phyloP scores from a whole-genome alignment of 1,140 invertebrate genomes.

The Ips typographus region DNA sequence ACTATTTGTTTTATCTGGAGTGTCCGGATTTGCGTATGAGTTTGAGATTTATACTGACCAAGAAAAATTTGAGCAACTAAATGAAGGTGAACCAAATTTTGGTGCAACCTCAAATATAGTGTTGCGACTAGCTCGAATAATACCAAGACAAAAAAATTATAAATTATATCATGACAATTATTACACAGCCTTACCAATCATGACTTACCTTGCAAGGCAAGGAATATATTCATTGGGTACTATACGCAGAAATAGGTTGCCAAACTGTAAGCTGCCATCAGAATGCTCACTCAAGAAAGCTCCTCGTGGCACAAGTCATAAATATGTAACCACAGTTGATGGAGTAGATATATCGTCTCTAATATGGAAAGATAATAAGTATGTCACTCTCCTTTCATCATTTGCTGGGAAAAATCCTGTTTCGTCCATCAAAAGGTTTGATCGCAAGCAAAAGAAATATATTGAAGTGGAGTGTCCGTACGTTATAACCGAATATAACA shows the following conservation, averaged over 20 bases:
- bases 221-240: constrained; percentile 38
- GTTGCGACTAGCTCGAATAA: constrained; percentile 28
- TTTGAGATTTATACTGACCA: constrained; percentile 35
- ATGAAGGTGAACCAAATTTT: constrained; percentile 29
- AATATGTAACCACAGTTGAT: constrained; percentile 11
- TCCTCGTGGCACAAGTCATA: too few relatives aligned
- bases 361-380: constrained; percentile 37
- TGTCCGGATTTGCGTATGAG: constrained; percentile 35
- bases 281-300: constrained; percentile 8
- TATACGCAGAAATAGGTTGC: constrained; percentile 37
- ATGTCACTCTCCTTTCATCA: constrained; percentile 28
- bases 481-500: too few relatives aligned
- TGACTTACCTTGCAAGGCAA: constrained; percentile 36
- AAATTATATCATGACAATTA: constrained; percentile 40
- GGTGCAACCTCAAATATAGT: constrained; percentile 39
- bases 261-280: constrained; percentile 36
- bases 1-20: constrained; percentile 38
- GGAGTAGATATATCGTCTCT: constrained; percentile 32
- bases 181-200: constrained; percentile 32
- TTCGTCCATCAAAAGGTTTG: too few relatives aligned
- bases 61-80: background rate
- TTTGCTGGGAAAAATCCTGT: constrained; percentile 3
- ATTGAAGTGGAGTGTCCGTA: too few relatives aligned
- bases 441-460: too few relatives aligned
- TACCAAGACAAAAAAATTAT: constrained; percentile 37